Conservation (phyloP, 2,888 invertebrate species). For the Plebejus melissa region DNA sequence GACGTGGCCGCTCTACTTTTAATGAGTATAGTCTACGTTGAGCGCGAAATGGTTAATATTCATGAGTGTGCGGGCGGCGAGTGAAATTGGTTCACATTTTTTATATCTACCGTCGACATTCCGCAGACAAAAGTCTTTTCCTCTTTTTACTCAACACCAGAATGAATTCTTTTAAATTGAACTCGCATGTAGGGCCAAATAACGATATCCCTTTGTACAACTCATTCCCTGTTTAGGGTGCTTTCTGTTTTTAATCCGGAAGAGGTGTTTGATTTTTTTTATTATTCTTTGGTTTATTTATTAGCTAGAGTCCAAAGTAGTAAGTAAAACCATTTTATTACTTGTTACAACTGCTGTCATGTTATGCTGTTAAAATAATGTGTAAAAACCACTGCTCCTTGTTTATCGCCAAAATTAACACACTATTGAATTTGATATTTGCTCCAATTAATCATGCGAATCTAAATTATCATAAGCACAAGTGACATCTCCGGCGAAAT, state of each 20-base stretch:
- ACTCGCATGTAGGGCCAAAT: slow-evolving; percentile 30
- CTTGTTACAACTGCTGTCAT: too few relatives aligned
- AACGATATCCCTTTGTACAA: slow-evolving; percentile 27
- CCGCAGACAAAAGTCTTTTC: slow-evolving; percentile 49
- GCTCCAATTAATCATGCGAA: not conserved
- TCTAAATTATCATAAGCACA: slow-evolving; percentile 13
- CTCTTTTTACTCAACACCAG: slow-evolving; percentile 58
- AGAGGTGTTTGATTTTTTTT: not conserved
- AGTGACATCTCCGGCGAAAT: slow-evolving; percentile 25
- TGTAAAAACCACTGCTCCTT: not conserved
- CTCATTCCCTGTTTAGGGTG: slow-evolving; percentile 2
- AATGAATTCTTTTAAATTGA: slow-evolving; percentile 44
- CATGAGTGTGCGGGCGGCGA: slow-evolving; percentile 68
- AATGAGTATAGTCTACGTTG: slow-evolving; percentile 44
- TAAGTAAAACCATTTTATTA: too few relatives aligned
- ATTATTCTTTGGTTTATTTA: not conserved
- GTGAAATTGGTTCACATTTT: slow-evolving; percentile 73
- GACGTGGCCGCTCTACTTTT: slow-evolving; percentile 30
- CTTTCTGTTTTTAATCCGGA: not conserved
- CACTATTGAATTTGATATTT: not conserved
- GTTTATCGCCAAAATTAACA: not conserved
- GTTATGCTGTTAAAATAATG: too few relatives aligned
- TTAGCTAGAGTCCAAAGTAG: not conserved
- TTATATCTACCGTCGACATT: slow-evolving; percentile 56
- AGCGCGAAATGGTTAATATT: slow-evolving; percentile 72